Conservation (phyloP, 2,797 vertebrate genomes). For the Borostomias antarcticus region DNA sequence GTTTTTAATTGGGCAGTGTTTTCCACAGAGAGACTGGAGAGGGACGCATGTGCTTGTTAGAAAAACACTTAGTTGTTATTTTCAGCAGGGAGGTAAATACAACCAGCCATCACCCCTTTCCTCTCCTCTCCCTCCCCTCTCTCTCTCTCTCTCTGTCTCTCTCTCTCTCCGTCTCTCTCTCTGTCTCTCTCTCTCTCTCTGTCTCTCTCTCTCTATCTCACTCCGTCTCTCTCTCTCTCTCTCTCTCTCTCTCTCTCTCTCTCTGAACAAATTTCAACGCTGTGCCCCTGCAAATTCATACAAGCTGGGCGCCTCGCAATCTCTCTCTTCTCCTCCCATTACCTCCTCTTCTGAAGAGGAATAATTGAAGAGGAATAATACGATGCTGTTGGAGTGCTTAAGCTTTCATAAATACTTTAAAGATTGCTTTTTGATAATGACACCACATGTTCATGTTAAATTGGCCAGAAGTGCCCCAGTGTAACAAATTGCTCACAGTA, state of each 20-base stretch:
- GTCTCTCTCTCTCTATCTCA: too few species aligned
- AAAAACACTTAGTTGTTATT: constrained; percentile 43
- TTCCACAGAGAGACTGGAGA: constrained; percentile 45
- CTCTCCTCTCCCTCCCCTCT: constrained; percentile 4
- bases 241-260: neutral
- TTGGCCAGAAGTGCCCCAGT: too few species aligned
- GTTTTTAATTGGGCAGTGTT: constrained; percentile 70
- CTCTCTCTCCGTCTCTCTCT: neutral
- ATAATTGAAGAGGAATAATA: too few species aligned
- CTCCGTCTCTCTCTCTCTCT: neutral
- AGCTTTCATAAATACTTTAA: too few species aligned
- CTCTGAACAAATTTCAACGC: too few species aligned
- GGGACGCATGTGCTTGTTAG: constrained; percentile 43
- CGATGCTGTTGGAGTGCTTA: too few species aligned
- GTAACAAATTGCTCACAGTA: too few species aligned
- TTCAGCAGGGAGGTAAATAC: constrained; percentile 54
- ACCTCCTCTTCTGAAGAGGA: too few species aligned
- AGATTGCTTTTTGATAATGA: too few species aligned
- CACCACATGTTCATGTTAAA: too few species aligned
- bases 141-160: neutral
- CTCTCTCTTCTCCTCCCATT: neutral
- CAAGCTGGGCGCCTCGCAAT: too few species aligned
- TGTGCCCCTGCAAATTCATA: too few species aligned
- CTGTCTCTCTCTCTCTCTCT: neutral
- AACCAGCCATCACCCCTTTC: constrained; percentile 42